phyloP scores from a whole-genome alignment of 2,797 vertebrate species.

The Enteromius thamalakanensis region DNA sequence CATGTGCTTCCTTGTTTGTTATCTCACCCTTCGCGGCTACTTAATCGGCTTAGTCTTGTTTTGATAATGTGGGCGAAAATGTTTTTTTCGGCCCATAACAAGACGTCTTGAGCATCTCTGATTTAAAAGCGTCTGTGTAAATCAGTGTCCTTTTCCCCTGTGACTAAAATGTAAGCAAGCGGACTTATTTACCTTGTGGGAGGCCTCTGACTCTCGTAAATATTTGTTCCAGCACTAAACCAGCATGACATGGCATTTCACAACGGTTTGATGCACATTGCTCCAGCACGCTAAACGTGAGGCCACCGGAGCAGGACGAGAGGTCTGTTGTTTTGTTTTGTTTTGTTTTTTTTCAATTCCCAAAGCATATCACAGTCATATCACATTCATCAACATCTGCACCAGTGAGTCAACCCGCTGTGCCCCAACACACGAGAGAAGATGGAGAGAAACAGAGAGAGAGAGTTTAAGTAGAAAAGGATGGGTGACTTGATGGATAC shows the following conservation, averaged over 20 bases:
- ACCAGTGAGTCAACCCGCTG: constrained; percentile 50
- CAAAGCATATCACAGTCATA: constrained; percentile 53
- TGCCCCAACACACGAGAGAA: constrained; percentile 33
- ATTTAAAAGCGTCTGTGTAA: constrained; percentile 54
- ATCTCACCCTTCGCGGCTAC: constrained; percentile 29
- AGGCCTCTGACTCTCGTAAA: constrained; percentile 81
- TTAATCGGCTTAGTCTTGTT: constrained; percentile 47
- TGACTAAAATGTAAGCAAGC: constrained; percentile 78
- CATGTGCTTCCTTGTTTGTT: constrained; percentile 19
- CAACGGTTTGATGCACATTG: constrained; percentile 73
- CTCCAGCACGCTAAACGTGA: constrained; percentile 74
- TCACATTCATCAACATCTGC: constrained; percentile 55
- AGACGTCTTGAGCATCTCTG: constrained; percentile 35
- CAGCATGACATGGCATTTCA: constrained; percentile 82
- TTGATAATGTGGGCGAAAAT: constrained; percentile 55
- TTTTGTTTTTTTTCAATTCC: constrained; percentile 54
- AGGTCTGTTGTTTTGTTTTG: constrained; percentile 26
- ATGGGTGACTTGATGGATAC: constrained; percentile 50
- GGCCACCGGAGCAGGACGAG: constrained; percentile 72
- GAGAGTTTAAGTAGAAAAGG: constrained; percentile 20
- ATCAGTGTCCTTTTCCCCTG: constrained; percentile 65
- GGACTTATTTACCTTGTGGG: constrained; percentile 79
- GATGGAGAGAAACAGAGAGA: background rate
- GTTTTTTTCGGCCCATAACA: constrained; percentile 50
- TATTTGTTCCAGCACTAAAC: constrained; percentile 82